Evolutionary conservation across 2,888 invertebrate genomes (phyloP).

Genomic region (Epistrophella euchroma): DNA sequence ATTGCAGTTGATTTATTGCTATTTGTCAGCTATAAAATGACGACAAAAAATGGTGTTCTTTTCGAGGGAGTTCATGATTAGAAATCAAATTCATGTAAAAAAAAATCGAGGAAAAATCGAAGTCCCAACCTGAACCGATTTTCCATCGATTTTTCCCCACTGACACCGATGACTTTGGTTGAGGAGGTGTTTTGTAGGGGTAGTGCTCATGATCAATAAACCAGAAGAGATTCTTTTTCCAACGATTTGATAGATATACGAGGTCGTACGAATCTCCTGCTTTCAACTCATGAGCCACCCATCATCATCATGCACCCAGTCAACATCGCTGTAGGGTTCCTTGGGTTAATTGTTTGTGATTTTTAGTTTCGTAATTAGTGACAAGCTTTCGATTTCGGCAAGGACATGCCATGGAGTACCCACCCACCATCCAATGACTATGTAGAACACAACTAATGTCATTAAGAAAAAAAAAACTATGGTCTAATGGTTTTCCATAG

Average conservation of each 20-base stretch:
- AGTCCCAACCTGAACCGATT: slow-evolving; percentile 9
- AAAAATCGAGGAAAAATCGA: neutral
- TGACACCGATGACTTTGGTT: slow-evolving; percentile 13
- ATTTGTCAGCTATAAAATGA: neutral
- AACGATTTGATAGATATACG: slow-evolving; percentile 3
- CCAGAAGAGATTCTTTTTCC: slow-evolving; percentile 39
- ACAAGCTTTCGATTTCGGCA: neutral
- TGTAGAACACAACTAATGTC: neutral
- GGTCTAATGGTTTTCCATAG: neutral
- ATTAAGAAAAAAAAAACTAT: slow-evolving; percentile 1
- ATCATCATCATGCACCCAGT: no score
- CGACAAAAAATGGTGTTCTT: neutral
- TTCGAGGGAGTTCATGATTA: neutral
- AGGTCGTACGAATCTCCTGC: neutral
- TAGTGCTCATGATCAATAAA: slow-evolving; percentile 70
- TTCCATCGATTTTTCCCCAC: slow-evolving; percentile 72
- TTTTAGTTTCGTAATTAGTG: slow-evolving; percentile 16
- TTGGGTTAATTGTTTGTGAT: slow-evolving; percentile 23
- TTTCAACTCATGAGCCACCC: neutral
- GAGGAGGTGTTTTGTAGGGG: slow-evolving; percentile 34
- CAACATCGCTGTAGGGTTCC: neutral
- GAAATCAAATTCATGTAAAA: neutral
- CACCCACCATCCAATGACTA: no score
- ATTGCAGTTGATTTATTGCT: slow-evolving; percentile 22
- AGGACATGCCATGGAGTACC: neutral